phyloP scores from a whole-genome alignment of 2,888 invertebrate species.

The Diplazon laetatorius region DNA sequence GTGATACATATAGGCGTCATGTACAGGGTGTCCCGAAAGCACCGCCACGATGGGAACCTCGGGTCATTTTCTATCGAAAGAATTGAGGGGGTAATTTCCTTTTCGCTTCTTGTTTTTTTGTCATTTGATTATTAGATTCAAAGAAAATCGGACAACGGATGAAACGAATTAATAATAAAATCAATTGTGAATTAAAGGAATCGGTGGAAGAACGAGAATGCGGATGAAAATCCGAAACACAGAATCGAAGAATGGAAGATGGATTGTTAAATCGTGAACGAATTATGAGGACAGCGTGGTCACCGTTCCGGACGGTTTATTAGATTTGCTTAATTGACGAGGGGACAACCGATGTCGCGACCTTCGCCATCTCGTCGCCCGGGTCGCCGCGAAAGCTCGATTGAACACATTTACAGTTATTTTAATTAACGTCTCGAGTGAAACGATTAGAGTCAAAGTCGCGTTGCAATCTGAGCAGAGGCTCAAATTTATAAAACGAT shows the following conservation, averaged over 20 bases:
- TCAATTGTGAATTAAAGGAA: slow-evolving; percentile 30
- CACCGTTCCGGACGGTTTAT: neutral
- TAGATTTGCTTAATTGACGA: slow-evolving; percentile 26
- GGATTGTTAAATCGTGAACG: slow-evolving; percentile 32
- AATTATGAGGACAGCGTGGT: slow-evolving; percentile 21
- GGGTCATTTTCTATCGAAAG: too few relatives aligned
- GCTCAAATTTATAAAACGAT: too few relatives aligned
- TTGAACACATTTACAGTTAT: neutral
- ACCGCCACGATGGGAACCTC: too few relatives aligned
- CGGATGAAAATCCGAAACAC: slow-evolving; percentile 15
- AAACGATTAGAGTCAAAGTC: too few relatives aligned
- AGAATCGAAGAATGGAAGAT: neutral
- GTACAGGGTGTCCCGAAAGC: too few relatives aligned
- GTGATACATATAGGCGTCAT: too few relatives aligned
- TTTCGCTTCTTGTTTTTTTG: neutral
- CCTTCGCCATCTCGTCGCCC: slow-evolving; percentile 13
- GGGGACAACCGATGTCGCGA: neutral
- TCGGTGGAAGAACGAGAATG: neutral
- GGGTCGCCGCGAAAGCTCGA: neutral
- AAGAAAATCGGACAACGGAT: slow-evolving; percentile 17
- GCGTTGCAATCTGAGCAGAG: too few relatives aligned
- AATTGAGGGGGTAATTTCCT: slow-evolving; percentile 10
- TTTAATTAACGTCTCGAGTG: slow-evolving; percentile 1
- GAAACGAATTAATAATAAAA: slow-evolving; percentile 20
- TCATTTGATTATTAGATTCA: too few relatives aligned